Base-by-base conservation (phyloP, 2,113 vertebrate genomes). In the Plectropomus leopardus region DNA sequence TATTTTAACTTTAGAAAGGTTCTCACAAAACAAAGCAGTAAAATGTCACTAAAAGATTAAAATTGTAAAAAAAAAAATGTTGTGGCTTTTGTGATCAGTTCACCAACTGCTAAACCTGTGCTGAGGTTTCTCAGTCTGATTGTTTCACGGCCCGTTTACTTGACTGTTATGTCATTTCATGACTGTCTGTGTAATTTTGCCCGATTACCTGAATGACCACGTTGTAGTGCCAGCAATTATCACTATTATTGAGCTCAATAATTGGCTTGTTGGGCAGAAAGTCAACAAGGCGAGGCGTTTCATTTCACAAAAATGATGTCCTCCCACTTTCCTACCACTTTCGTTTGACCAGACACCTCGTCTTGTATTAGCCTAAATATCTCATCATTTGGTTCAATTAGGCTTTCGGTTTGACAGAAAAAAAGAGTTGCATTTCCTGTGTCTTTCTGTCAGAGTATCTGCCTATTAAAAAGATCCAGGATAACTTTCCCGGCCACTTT, bases 311-410 rank as follows among this genome's bases (percentile, higher is more conserved):
- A 53, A 64, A 26, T 34, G 17, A 51, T 80, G 50, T 42, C 48
- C 68, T 61, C 32, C 36, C 59, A 47, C 61, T 67, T 64, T 21
- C 17, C 69, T 23, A n/a, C 15, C 28, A 55, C 40, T 64, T 73
- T 64, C 76, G 51, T 61, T 59, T 17, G 78, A 26, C 30, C 54
- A 72, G 48, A 66, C 13, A 80, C 45, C 40, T 70, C 21, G 54
- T 70, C 42, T 14, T 68, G 5, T 34, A 76, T 61, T 58, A 58
- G 30, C 10, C 55, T 44, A 44, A 61, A 60, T 32, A 80, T 70
- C 64, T 36, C 28, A 72, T 68, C 80, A 68, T 80, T 50, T 75
- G 59, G 77, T 59, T 77, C 68, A 75, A 80, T 88, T 78, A 80
- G 40, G 50, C 50, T 53, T 70, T 74, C 30, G 80, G 74, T 80